Evolutionary conservation across 2,888 invertebrate species (phyloP).

Genomic region (Lycia hirtaria): DNA sequence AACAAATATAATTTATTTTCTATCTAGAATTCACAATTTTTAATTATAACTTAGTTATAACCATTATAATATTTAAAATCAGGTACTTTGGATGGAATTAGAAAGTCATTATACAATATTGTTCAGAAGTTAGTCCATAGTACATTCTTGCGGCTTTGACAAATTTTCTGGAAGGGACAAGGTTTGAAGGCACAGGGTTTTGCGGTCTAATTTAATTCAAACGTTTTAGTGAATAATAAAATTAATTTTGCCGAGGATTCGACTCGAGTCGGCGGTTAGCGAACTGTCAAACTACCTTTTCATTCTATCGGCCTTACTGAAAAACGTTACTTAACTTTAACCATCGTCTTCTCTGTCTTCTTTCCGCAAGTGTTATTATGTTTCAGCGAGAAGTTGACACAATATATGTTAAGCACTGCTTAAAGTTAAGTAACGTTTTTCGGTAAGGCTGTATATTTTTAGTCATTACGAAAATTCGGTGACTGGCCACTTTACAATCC

Average conservation of each 20-base stretch:
- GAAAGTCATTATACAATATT: constrained; percentile 16
- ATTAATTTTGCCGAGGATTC: neutral
- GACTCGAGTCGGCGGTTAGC: too few relatives aligned
- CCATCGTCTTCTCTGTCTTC: too few relatives aligned
- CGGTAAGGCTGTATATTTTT: too few relatives aligned
- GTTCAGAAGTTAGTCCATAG: constrained; percentile 8
- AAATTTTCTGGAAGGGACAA: constrained; percentile 10
- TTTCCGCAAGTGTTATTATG: too few relatives aligned
- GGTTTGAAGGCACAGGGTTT: neutral
- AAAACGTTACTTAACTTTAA: too few relatives aligned
- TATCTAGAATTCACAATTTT: neutral
- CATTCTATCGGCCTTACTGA: too few relatives aligned
- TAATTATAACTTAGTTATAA: neutral
- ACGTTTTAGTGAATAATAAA: constrained; percentile 2
- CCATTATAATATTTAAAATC: neutral
- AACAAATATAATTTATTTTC: neutral
- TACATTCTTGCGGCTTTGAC: constrained; percentile 6
- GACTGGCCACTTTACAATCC: too few relatives aligned
- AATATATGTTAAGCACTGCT: too few relatives aligned
- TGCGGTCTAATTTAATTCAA: constrained; percentile 2
- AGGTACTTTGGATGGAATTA: constrained; percentile 10
- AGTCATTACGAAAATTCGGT: too few relatives aligned
- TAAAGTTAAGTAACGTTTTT: too few relatives aligned
- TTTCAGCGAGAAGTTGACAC: too few relatives aligned
- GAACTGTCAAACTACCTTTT: neutral